A percentile compares a stretch with the other conserved stretches of the same genome.
phyloP scores from a whole-genome alignment of 2,888 invertebrate species.

The Pseudolycoriella hygida region DNA sequence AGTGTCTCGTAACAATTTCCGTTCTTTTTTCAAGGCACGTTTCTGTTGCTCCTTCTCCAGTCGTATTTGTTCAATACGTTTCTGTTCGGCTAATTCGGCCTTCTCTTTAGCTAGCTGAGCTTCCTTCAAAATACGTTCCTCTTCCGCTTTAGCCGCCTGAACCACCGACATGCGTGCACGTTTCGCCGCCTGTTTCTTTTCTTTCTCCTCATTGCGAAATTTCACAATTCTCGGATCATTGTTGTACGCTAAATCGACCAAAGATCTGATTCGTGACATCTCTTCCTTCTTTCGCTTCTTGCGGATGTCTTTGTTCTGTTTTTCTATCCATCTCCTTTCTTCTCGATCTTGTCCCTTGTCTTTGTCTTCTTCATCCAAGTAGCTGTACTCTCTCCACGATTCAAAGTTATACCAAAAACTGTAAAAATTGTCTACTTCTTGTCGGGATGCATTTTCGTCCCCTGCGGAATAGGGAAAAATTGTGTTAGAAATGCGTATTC shows the following conservation, averaged over 20 bases:
- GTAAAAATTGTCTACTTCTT: conserved; percentile 86
- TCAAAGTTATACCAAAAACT: conserved; percentile 97
- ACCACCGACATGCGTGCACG: conserved; percentile 71
- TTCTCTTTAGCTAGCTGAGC: conserved; percentile 57
- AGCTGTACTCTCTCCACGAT: conserved; percentile 98
- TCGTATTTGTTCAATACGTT: conserved; percentile 61
- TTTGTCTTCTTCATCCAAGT: conserved; percentile 96
- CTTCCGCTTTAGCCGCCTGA: conserved; percentile 67
- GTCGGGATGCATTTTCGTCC: conserved; percentile 53
- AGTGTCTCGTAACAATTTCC: conserved; percentile 59
- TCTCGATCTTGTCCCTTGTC: conserved; percentile 94
- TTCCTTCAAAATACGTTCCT: conserved; percentile 57
- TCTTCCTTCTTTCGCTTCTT: conserved; percentile 94
- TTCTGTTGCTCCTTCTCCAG: conserved; percentile 75
- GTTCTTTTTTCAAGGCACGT: conserved; percentile 71
- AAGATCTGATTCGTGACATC: conserved; percentile 71
- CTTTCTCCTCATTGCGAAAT: conserved; percentile 88
- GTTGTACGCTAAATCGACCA: conserved; percentile 88
- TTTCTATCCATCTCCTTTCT: conserved; percentile 95
- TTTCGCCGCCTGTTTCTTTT: conserved; percentile 74
- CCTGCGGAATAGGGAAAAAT: too few species aligned
- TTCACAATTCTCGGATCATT: conserved; percentile 84
- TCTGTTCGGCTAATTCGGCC: conserved; percentile 65
- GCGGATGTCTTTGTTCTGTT: conserved; percentile 86
- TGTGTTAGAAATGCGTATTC: too few species aligned